These are phyloP conservation scores for Tipula confusa DNA, from an alignment of 2,888 invertebrate genomes.

Conservation along the genomic window DNA sequence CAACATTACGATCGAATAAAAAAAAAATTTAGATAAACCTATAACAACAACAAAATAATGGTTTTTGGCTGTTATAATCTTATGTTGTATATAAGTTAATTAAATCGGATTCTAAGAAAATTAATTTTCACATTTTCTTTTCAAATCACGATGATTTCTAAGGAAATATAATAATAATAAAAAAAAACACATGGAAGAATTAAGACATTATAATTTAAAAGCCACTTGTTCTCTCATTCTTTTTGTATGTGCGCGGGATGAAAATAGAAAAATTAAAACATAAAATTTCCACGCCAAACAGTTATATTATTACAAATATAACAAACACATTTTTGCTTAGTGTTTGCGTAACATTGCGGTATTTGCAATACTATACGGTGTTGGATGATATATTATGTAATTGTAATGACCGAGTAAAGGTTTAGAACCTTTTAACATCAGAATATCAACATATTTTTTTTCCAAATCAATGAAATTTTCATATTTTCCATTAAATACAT, in stretches of 20 bases:
- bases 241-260: not conserved
- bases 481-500: not conserved
- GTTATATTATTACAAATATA: too few relatives aligned
- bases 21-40: not conserved
- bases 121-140: not conserved
- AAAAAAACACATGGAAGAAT: not conserved
- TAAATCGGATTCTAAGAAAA: not conserved
- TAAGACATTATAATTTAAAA: slow-evolving; percentile 3
- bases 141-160: not conserved
- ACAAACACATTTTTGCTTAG: not conserved
- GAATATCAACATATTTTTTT: not conserved
- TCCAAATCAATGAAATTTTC: not conserved
- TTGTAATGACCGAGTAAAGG: not conserved
- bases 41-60: not conserved
- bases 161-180: too few relatives aligned
- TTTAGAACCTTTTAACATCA: not conserved
- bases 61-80: not conserved
- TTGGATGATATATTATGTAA: not conserved
- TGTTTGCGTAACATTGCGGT: not conserved
- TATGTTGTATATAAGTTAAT: not conserved
- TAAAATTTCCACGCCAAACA: not conserved
- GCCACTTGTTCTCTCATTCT: not conserved
- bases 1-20: not conserved
- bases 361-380: not conserved
- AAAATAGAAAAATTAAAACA: not conserved